Evolutionary conservation across 2,797 vertebrate genomes (phyloP).

Genomic region (Lacerta viridis): DNA sequence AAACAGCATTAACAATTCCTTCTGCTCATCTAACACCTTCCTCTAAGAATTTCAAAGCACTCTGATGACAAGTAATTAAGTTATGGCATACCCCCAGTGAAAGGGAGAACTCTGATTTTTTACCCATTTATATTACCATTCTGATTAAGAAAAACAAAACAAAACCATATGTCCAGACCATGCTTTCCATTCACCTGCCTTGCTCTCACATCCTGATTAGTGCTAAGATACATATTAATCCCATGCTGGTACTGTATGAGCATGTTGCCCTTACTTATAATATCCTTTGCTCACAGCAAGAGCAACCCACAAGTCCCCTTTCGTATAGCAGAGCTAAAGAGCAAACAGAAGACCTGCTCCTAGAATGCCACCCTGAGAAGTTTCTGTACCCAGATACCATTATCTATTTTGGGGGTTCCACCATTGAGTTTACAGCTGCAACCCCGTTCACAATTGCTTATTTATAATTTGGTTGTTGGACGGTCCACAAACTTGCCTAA

Average conservation of each 20-base stretch:
- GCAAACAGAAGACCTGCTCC: neutral
- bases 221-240: neutral
- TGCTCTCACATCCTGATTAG: neutral
- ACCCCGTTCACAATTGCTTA: neutral
- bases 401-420: too few species aligned
- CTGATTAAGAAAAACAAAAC: conserved; percentile 8
- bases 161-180: neutral
- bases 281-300: neutral
- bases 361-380: neutral
- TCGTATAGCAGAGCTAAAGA: neutral
- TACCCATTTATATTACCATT: conserved; percentile 30
- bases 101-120: conserved; percentile 18
- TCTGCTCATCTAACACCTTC: conserved; percentile 40
- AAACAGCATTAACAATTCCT: conserved; percentile 43
- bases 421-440: neutral
- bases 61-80: conserved; percentile 41
- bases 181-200: conserved; percentile 26
- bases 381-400: neutral
- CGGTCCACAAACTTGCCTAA: too few species aligned
- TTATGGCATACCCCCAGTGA: neutral
- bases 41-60: conserved; percentile 29
- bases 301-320: neutral
- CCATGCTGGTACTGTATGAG: neutral
- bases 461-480: neutral
- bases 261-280: neutral